Percentiles rank a stretch among this genome's conserved stretches.
Evolutionary conservation across 2,888 invertebrate genomes (phyloP).

Genomic region (Tetragnatha montana): DNA sequence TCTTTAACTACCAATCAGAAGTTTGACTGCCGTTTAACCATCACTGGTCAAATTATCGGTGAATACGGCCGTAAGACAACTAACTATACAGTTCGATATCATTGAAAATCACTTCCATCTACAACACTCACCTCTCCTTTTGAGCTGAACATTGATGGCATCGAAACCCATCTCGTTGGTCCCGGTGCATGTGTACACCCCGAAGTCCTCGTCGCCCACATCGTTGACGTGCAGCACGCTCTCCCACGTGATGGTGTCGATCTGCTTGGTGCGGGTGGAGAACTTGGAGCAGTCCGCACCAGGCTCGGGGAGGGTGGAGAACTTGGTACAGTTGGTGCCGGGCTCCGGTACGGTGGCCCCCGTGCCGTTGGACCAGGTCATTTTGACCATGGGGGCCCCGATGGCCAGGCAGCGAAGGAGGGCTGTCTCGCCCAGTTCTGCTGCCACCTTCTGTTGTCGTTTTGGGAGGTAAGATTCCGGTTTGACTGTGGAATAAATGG

Average conservation of each 20-base stretch:
- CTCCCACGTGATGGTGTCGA: conserved; percentile 86
- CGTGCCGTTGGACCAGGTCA: conserved; percentile 81
- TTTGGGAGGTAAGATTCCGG: conserved; percentile 92
- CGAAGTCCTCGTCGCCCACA: conserved; percentile 90
- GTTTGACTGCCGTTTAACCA: too few species aligned
- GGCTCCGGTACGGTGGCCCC: conserved; percentile 35
- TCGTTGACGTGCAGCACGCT: conserved; percentile 87
- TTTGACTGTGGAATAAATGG: conserved; percentile 80
- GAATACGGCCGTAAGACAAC: too few species aligned
- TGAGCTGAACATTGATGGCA: conserved; percentile 73
- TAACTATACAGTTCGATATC: too few species aligned
- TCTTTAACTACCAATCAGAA: too few species aligned
- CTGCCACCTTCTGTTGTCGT: conserved; percentile 87
- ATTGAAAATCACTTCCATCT: too few species aligned
- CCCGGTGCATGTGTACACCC: conserved; percentile 91
- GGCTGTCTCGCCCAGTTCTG: conserved; percentile 83
- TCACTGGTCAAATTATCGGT: too few species aligned
- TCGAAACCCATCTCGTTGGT: conserved; percentile 89
- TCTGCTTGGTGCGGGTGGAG: conserved; percentile 77
- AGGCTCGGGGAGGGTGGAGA: conserved; percentile 74
- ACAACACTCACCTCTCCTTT: conserved; percentile 81
- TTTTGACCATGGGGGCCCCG: conserved; percentile 88
- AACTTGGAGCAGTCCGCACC: conserved; percentile 24
- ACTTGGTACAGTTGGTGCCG: conserved; percentile 28
- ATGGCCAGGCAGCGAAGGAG: conserved; percentile 83